These are phyloP conservation scores for Tetramorium simillimum DNA, from an alignment of 1,140 invertebrate species.

Conservation along the genomic window DNA sequence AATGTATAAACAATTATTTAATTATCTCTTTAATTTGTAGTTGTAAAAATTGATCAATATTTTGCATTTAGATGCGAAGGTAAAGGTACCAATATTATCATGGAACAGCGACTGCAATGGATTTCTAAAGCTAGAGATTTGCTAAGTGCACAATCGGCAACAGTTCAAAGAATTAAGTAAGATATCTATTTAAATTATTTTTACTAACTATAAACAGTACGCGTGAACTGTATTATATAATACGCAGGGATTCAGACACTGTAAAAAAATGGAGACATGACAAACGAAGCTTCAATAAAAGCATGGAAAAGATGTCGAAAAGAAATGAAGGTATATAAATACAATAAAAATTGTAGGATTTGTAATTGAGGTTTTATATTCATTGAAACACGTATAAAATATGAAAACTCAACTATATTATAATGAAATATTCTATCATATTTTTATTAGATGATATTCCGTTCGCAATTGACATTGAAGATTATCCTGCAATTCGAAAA, in stretches of 20 bases:
- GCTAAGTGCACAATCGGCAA: slow-evolving; percentile 66
- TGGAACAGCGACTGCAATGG: slow-evolving; percentile 67
- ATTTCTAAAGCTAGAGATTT: slow-evolving; percentile 73
- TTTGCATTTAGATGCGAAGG: slow-evolving; percentile 71
- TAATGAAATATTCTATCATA: slow-evolving; percentile 28
- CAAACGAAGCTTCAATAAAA: slow-evolving; percentile 73
- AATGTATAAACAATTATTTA: neutral
- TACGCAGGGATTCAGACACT: slow-evolving; percentile 70
- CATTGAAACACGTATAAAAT: neutral
- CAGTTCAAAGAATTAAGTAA: slow-evolving; percentile 78
- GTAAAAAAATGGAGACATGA: slow-evolving; percentile 77
- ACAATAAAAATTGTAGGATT: neutral
- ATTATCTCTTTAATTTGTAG: neutral
- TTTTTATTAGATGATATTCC: slow-evolving; percentile 73
- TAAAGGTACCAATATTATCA: slow-evolving; percentile 60
- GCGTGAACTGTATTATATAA: slow-evolving; percentile 10
- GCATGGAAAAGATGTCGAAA: slow-evolving; percentile 73
- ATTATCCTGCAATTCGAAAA: slow-evolving; percentile 57
- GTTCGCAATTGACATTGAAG: slow-evolving; percentile 69
- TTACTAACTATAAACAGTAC: slow-evolving; percentile 18
- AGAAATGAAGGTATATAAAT: slow-evolving; percentile 74
- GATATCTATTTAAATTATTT: slow-evolving; percentile 27
- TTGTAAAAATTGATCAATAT: slow-evolving; percentile 24
- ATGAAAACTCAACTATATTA: neutral
- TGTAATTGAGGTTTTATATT: neutral